These are phyloP conservation scores for Plodia interpunctella DNA, from an alignment of 1,140 invertebrate genomes.

Conservation along the genomic window DNA sequence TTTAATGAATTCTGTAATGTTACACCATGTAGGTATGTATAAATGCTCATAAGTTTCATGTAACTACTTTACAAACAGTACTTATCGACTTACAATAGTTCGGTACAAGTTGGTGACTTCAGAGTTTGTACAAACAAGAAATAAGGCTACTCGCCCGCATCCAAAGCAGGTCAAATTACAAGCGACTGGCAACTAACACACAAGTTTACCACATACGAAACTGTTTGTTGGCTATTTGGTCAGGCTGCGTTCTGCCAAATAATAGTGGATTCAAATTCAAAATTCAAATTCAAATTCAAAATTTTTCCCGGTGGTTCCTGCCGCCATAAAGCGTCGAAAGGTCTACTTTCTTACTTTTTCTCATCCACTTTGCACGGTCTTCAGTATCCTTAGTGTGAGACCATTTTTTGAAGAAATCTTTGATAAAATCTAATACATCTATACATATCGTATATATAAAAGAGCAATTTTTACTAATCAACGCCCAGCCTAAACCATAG, in stretches of 20 bases:
- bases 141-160: constrained; percentile 38
- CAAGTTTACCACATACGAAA: constrained; percentile 7
- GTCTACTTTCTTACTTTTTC: no score
- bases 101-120: constrained; percentile 35
- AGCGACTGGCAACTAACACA: constrained; percentile 36
- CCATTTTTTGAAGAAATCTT: no score
- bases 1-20: background rate
- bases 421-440: no score
- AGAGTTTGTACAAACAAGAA: constrained; percentile 41
- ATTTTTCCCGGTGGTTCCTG: no score
- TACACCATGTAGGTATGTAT: background rate
- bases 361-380: no score
- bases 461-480: no score
- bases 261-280: background rate
- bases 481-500: no score
- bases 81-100: constrained; percentile 35
- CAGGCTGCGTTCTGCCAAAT: background rate
- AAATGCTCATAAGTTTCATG: background rate
- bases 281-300: no score
- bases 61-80: constrained; percentile 13
- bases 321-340: no score
- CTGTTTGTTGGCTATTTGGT: constrained; percentile 1
- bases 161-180: constrained; percentile 38
- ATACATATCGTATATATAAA: no score
- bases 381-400: no score